Evolutionary conservation across 2,113 vertebrate species (phyloP).

Genomic region (Ornithorhynchus anatinus): DNA sequence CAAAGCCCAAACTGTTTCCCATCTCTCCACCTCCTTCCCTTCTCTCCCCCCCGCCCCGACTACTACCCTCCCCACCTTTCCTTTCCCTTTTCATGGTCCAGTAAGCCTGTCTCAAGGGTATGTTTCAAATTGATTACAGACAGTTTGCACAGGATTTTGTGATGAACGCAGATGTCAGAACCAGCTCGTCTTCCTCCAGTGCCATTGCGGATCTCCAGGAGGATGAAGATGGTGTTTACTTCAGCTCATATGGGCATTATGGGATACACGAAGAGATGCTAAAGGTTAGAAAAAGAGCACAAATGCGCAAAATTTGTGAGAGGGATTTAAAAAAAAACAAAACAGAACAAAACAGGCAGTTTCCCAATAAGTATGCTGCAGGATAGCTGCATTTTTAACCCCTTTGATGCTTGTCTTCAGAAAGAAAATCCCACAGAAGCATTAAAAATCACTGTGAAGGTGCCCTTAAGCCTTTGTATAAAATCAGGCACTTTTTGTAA

Average conservation of each 20-base stretch:
- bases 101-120: conserved; percentile 71
- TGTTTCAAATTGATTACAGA: conserved; percentile 82
- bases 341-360: conserved; percentile 4
- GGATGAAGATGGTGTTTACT: conserved; percentile 93
- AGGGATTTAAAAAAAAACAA: conserved; percentile 23
- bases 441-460: neutral
- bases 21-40: neutral
- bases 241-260: conserved; percentile 95
- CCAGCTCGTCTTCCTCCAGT: conserved; percentile 50
- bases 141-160: conserved; percentile 88
- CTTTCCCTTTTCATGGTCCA: conserved; percentile 57
- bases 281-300: conserved; percentile 81
- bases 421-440: neutral
- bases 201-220: conserved; percentile 81
- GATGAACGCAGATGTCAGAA: conserved; percentile 79
- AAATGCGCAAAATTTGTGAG: neutral
- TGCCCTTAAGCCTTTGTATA: conserved; percentile 3
- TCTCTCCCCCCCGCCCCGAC: neutral
- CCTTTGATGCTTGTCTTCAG: conserved; percentile 2
- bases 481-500: conserved; percentile 6
- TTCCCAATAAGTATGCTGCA: conserved; percentile 35
- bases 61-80: neutral
- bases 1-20: neutral
- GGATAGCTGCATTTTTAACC: conserved; percentile 69
- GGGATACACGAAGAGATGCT: conserved; percentile 97